Evolutionary conservation across 2,888 invertebrate species (phyloP).

Genomic region (Eupithecia vulgata): DNA sequence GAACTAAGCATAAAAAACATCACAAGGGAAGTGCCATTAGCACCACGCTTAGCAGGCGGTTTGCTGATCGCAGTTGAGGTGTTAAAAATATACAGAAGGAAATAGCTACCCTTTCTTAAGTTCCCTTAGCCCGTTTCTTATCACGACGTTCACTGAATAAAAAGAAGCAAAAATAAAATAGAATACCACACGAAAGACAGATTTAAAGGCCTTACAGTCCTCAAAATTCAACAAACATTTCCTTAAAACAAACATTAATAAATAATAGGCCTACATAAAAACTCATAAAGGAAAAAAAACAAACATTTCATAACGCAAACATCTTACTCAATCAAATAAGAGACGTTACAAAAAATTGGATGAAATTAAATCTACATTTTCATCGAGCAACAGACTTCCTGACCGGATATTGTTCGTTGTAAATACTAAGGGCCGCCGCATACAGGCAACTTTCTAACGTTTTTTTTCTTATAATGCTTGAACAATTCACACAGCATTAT

Average conservation of each 20-base stretch:
- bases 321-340: constrained; percentile 24
- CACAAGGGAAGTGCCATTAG: no score
- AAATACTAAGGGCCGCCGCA: constrained; percentile 21
- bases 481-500: no score
- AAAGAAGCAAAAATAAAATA: no score
- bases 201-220: neutral
- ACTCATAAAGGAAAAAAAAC: neutral
- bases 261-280: neutral
- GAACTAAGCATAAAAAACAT: no score
- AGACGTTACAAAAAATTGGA: constrained; percentile 33
- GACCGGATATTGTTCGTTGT: constrained; percentile 39
- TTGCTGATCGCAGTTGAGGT: no score
- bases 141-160: no score
- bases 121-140: no score
- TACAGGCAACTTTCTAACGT: constrained; percentile 12
- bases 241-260: neutral
- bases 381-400: constrained; percentile 32
- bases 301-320: constrained; percentile 2
- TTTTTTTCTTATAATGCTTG: no score
- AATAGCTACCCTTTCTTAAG: no score
- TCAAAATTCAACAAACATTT: neutral
- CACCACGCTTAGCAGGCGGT: no score
- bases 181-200: neutral
- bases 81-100: no score
- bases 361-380: constrained; percentile 44